Evolutionary conservation across 53 echinoderm and acorn worm genomes (phyloP).

Genomic region (Zoroaster sp.): DNA sequence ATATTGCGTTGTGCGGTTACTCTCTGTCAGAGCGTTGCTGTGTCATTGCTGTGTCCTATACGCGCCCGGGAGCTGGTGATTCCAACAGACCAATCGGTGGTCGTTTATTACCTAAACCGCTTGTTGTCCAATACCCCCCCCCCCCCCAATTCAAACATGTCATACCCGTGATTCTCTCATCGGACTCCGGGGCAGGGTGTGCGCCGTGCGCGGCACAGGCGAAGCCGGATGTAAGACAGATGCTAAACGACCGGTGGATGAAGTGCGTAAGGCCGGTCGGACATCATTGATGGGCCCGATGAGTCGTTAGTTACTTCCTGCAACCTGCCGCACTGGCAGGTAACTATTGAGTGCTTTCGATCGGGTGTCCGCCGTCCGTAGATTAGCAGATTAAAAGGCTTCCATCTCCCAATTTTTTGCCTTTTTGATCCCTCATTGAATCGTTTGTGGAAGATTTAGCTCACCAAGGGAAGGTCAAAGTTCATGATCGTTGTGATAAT

Average conservation of each 20-base stretch:
- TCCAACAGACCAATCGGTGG: background rate
- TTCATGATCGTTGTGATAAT: background rate
- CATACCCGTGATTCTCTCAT: background rate
- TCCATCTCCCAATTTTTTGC: background rate
- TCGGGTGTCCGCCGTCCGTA: background rate
- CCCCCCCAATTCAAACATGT: background rate
- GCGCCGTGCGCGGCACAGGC: background rate
- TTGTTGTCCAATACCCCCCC: background rate
- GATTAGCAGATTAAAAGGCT: conserved; percentile 25
- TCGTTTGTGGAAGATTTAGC: background rate
- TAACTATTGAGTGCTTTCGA: conserved; percentile 7
- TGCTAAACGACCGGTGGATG: conserved; percentile 42
- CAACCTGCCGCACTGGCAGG: conserved; percentile 27
- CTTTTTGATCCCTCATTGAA: background rate
- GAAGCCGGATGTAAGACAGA: conserved; percentile 3
- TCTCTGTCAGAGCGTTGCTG: background rate
- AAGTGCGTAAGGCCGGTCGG: conserved; percentile 20
- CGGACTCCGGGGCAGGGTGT: background rate
- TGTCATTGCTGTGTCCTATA: too few relatives aligned
- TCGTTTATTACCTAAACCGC: background rate
- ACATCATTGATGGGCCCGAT: conserved; percentile 38
- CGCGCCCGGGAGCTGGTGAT: background rate
- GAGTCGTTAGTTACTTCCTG: conserved; percentile 37
- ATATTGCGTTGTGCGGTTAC: background rate
- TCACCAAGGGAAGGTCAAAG: background rate